Evolutionary conservation across 2,113 vertebrate genomes (phyloP).

Genomic region (Melierax canorus): DNA sequence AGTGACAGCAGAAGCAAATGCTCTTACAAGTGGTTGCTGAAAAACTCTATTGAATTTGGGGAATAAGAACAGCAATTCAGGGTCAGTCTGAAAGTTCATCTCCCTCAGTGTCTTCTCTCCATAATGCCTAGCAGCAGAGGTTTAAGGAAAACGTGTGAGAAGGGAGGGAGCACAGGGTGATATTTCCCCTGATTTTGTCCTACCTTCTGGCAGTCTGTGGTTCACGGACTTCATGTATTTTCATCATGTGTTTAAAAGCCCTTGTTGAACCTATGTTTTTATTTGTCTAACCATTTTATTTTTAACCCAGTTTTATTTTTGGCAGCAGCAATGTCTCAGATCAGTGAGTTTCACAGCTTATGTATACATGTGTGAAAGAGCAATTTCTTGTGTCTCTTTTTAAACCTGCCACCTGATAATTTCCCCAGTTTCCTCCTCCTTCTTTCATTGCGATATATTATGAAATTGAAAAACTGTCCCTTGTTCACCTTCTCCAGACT

Average conservation of each 20-base stretch:
- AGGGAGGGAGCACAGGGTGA: background rate
- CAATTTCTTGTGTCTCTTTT: constrained; percentile 10
- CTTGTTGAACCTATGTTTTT: background rate
- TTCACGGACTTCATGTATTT: background rate
- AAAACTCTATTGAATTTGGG: constrained; percentile 18
- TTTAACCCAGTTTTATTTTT: constrained; percentile 39
- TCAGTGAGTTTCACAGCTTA: constrained; percentile 38
- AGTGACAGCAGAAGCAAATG: constrained; percentile 61
- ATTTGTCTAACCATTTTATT: constrained; percentile 44
- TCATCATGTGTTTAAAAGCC: background rate
- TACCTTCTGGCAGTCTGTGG: background rate
- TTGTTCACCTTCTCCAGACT: background rate
- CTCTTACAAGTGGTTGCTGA: constrained; percentile 36
- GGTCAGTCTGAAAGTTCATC: background rate
- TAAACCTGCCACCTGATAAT: constrained; percentile 13
- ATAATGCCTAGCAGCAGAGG: background rate
- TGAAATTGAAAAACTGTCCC: background rate
- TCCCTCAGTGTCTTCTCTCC: background rate
- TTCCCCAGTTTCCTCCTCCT: background rate
- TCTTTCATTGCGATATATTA: background rate
- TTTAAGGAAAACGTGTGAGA: background rate
- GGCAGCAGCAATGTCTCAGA: background rate
- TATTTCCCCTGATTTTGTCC: background rate
- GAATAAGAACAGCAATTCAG: constrained; percentile 7
- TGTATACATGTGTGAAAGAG: constrained; percentile 36